These are phyloP conservation scores for Plotosus lineatus DNA, from an alignment of 2,113 vertebrate genomes.

Conservation along the genomic window DNA sequence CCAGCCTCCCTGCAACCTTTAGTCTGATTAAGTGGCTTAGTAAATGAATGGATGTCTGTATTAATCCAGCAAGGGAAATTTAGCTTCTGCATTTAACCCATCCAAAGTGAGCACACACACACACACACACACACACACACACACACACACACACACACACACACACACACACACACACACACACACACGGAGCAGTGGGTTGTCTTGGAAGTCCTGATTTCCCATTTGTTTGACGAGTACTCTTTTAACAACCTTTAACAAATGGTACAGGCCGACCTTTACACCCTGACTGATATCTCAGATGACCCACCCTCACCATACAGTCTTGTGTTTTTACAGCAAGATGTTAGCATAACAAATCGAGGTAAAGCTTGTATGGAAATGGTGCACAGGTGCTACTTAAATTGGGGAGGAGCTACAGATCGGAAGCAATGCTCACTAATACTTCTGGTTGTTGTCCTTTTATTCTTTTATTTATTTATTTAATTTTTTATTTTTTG, in stretches of 20 bases:
- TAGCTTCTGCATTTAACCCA: too few species aligned
- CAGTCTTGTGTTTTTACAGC: neutral
- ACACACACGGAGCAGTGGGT: too few species aligned
- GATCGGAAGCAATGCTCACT: neutral
- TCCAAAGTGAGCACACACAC: too few species aligned
- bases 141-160: too few species aligned
- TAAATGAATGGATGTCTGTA: too few species aligned
- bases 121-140: too few species aligned
- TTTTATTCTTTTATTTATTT: neutral
- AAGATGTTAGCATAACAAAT: neutral
- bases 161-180: too few species aligned
- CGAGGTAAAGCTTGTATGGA: neutral
- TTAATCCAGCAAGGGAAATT: too few species aligned
- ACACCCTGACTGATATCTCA: neutral
- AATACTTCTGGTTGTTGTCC: neutral
- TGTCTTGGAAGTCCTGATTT: too few species aligned
- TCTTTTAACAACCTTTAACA: neutral
- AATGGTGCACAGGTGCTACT: neutral
- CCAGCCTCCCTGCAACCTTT: too few species aligned
- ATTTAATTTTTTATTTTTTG: neutral
- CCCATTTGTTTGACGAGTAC: too few species aligned
- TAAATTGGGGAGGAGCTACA: neutral
- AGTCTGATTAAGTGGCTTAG: too few species aligned
- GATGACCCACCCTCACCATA: neutral
- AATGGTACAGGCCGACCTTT: neutral